Percentiles rank a stretch among this genome's conserved stretches.
phyloP scores from a whole-genome alignment of 2,113 vertebrate genomes.

The Callithrix jacchus region DNA sequence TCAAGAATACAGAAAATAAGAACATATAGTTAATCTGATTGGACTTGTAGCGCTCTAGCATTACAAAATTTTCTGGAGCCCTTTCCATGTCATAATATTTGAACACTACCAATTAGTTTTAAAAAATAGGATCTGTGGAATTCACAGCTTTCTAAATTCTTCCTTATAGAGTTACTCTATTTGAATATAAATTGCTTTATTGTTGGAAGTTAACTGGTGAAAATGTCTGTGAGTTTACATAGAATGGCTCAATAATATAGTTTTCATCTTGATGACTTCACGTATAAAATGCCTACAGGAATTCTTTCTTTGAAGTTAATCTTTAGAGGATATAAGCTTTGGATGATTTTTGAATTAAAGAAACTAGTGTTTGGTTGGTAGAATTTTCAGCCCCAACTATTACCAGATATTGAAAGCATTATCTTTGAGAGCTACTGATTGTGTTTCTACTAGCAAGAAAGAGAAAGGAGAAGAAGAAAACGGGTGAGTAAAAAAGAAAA shows the following conservation, averaged over 20 bases:
- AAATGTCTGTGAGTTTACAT: not conserved
- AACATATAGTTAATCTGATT: not conserved
- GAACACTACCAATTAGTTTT: not conserved
- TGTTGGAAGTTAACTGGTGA: not conserved
- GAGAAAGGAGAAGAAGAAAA: not conserved
- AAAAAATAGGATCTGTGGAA: not conserved
- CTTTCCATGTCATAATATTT: not conserved
- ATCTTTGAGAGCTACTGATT: not conserved
- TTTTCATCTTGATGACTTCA: not conserved
- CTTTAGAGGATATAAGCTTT: not conserved
- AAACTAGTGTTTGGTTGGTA: not conserved
- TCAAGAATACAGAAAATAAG: not conserved
- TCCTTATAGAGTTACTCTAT: not conserved
- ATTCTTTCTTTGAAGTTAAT: not conserved
- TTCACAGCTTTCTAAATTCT: not conserved
- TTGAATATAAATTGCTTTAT: not conserved
- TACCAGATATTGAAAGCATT: not conserved
- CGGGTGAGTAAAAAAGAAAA: not conserved
- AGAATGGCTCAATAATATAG: not conserved
- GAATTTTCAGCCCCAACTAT: not conserved
- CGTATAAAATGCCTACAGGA: not conserved
- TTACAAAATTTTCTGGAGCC: not conserved
- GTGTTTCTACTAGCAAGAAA: not conserved
- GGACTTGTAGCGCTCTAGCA: not conserved
- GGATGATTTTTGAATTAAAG: not conserved